Conservation (phyloP, 2,113 vertebrate genomes). For the Anarhynchus alexandrinus region DNA sequence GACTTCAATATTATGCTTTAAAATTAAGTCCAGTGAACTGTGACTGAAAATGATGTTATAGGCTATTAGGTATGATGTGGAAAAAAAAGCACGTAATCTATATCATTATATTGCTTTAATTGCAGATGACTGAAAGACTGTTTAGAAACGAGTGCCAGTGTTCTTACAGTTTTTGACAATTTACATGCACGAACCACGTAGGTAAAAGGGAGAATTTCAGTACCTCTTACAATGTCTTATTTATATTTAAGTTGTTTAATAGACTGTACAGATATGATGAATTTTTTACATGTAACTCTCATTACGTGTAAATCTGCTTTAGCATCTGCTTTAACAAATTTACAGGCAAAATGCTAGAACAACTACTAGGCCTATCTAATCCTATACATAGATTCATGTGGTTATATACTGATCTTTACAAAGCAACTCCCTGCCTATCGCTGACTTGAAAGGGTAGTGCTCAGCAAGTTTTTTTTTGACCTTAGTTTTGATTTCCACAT, state of each 20-base stretch:
- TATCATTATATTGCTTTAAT: slow-evolving; percentile 49
- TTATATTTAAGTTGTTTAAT: neutral
- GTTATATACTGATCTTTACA: neutral
- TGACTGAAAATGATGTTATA: slow-evolving; percentile 55
- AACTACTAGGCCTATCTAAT: neutral
- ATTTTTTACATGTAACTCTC: neutral
- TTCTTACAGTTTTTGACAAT: slow-evolving; percentile 15
- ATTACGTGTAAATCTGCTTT: neutral
- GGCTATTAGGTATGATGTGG: slow-evolving; percentile 61
- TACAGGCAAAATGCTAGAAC: neutral
- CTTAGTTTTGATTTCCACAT: neutral
- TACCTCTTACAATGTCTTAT: neutral
- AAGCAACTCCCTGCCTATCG: neutral
- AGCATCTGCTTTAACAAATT: neutral
- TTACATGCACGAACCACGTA: neutral
- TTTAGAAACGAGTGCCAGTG: slow-evolving; percentile 31
- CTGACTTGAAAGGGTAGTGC: neutral
- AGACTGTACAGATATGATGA: neutral
- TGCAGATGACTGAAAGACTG: slow-evolving; percentile 20
- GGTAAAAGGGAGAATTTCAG: neutral
- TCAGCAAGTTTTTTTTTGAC: slow-evolving; percentile 34
- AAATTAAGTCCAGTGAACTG: slow-evolving; percentile 62
- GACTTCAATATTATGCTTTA: slow-evolving; percentile 60
- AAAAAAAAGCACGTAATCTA: slow-evolving; percentile 63
- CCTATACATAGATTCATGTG: neutral